Evolutionary conservation across 2,888 invertebrate species (phyloP).

Genomic region (Spisula solida): DNA sequence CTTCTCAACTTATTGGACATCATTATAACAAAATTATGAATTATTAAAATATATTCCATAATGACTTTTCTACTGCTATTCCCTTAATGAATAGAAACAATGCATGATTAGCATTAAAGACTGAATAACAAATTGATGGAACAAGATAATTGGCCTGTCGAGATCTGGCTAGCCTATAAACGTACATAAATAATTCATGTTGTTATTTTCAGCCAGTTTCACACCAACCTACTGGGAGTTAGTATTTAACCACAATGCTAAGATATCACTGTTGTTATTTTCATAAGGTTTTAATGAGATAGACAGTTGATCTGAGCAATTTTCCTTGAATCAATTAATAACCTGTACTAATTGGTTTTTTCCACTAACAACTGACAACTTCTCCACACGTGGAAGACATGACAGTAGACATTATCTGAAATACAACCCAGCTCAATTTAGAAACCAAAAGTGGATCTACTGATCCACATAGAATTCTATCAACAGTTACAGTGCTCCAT

Average conservation of each 20-base stretch:
- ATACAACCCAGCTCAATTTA: too few relatives aligned
- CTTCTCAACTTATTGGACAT: neutral
- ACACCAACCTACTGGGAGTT: neutral
- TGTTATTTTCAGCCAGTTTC: conserved; percentile 13
- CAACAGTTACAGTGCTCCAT: too few relatives aligned
- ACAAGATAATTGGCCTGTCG: neutral
- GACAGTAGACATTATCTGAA: too few relatives aligned
- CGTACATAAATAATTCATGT: conserved; percentile 20
- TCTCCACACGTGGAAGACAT: too few relatives aligned
- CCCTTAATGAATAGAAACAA: neutral
- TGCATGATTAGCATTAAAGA: conserved; percentile 15
- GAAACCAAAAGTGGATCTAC: too few relatives aligned
- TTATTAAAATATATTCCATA: neutral
- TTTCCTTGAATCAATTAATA: too few relatives aligned
- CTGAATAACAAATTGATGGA: neutral
- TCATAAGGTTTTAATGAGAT: too few relatives aligned
- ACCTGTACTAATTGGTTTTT: too few relatives aligned
- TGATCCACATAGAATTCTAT: too few relatives aligned
- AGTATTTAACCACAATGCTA: neutral
- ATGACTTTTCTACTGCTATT: neutral
- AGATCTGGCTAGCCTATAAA: neutral
- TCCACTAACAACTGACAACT: too few relatives aligned
- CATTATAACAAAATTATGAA: neutral
- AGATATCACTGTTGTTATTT: too few relatives aligned
- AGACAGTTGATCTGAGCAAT: too few relatives aligned